Conservation (phyloP, 2,888 invertebrate genomes). For the Lithophane socia region DNA sequence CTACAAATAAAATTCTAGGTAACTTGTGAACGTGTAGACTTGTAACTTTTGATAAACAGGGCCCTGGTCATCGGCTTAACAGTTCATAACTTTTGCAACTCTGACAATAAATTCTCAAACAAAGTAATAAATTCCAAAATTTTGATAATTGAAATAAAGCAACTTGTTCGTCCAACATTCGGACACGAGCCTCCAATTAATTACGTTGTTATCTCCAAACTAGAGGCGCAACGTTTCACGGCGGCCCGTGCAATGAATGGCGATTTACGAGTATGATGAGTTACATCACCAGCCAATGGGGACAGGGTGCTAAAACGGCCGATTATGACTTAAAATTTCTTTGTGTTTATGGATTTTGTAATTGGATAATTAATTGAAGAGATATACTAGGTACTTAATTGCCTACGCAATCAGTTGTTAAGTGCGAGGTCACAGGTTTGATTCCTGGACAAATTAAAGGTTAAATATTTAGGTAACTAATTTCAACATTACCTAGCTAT, state of each 20-base stretch:
- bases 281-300: slow-evolving; percentile 45
- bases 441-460: not conserved
- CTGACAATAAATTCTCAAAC: not conserved
- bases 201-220: slow-evolving; percentile 29
- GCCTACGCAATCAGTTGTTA: not conserved
- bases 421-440: not conserved
- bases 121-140: not conserved
- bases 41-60: too few relatives aligned
- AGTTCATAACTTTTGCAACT: not conserved
- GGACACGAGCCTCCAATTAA: slow-evolving; percentile 30
- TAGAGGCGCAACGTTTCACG: slow-evolving; percentile 4
- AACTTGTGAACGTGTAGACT: too few relatives aligned
- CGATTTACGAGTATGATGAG: slow-evolving; percentile 13
- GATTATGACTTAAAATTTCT: slow-evolving; percentile 11
- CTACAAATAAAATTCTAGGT: too few relatives aligned
- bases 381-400: not conserved
- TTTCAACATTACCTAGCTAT: not conserved
- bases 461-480: not conserved
- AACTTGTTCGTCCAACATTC: slow-evolving; percentile 12
- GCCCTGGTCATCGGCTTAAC: not conserved
- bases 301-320: slow-evolving; percentile 29
- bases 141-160: slow-evolving; percentile 8
- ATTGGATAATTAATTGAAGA: slow-evolving; percentile 9
- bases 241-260: not conserved
- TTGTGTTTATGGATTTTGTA: slow-evolving; percentile 11